These are phyloP conservation scores for Baryphthengus martii DNA, from an alignment of 2,113 vertebrate species.

Conservation along the genomic window DNA sequence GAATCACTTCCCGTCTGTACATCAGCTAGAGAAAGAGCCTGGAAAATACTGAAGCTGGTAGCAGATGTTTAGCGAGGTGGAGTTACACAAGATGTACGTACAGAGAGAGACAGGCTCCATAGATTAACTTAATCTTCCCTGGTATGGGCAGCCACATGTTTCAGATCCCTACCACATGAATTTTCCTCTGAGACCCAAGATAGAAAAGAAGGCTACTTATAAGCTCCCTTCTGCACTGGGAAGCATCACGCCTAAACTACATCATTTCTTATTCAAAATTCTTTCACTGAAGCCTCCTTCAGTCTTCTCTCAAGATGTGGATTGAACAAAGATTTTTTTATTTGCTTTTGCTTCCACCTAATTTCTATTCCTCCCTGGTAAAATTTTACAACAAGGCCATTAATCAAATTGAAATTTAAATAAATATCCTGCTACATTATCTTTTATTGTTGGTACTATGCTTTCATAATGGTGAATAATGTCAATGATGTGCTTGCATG, in stretches of 20 bases:
- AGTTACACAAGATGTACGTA: not conserved
- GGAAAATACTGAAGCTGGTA: not conserved
- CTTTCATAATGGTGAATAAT: not conserved
- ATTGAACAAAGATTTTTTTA: not conserved
- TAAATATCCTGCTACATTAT: slow-evolving; percentile 17
- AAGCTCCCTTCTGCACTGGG: not conserved
- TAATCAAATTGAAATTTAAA: slow-evolving; percentile 49
- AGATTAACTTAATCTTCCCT: not conserved
- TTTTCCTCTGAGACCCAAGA: not conserved
- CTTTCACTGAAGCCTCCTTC: not conserved
- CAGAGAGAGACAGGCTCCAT: not conserved
- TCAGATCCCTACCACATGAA: not conserved
- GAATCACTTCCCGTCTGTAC: not conserved
- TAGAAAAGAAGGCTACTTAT: not conserved
- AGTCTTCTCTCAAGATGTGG: not conserved
- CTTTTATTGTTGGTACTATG: slow-evolving; percentile 34
- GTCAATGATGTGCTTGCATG: not conserved
- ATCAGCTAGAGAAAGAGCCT: not conserved
- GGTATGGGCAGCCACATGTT: not conserved
- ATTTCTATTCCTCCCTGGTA: not conserved
- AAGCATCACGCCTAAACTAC: not conserved
- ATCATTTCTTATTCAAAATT: not conserved
- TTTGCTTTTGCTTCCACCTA: not conserved
- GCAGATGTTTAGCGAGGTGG: no score
- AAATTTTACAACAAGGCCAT: not conserved